Base-by-base conservation (phyloP, 1,140 invertebrate genomes). In the Drosophila sproati region DNA sequence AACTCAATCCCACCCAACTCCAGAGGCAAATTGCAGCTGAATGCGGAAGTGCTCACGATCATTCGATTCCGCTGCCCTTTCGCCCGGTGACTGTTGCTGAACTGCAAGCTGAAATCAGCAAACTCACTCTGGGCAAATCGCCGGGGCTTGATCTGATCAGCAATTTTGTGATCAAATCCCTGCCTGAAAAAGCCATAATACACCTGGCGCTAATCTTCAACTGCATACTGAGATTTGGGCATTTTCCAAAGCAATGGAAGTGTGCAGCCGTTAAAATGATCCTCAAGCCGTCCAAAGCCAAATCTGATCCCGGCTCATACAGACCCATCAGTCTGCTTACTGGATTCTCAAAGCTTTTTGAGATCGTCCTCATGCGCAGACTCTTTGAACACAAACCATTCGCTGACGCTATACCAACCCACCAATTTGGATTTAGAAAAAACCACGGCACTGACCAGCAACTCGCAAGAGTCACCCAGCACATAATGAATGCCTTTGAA, bases 341-440 rank as follows among this genome's bases (percentile, higher is more conserved):
- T 12, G 0, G 60, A 0, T 32, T 75, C 1, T 62, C 66, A 0
- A 75, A 75, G 5, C 0, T 75, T 0, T 63, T 75, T n/a, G 73
- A 76, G 8, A 72, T 10, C 4, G 3, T 76, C 0, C 8, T 76
- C 0, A 31, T 64, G 28, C 3, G 7, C 2, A 37, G 73, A 4
- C 32, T 75, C 0, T 45, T 70, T 1, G 52, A 56, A n/a, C 2
- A 8, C 0, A 3, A n/a, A 0, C 59, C 63, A 0, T 74, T 69
- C 1, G 37, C 29, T 0, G 7, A n/a, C 0, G 67, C 60, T 0
- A 7, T 71, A 2, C 67, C 73, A 4, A 10, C 2, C 1, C 73
- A 75, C 6, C 73, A 70, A 29, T 74, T 74, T 29, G 72, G 72
- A 0, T 74, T 62, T 1, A 55, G 72, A 3, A 34, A 7, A 20